Evolutionary conservation across 2,797 vertebrate species (phyloP).

Genomic region (Gambusia yucatana): DNA sequence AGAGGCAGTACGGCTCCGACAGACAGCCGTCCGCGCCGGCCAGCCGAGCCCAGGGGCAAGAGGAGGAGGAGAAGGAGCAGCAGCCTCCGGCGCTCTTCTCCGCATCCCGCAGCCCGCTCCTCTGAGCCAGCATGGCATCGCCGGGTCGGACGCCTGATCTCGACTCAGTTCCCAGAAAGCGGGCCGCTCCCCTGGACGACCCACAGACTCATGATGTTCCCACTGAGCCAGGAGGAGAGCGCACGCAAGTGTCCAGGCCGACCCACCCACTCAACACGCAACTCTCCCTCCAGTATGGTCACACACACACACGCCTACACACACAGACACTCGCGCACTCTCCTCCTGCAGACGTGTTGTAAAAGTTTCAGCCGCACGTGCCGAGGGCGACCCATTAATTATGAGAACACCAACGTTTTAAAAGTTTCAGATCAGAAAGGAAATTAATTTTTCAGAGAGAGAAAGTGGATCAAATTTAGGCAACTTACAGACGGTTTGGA

Average conservation of each 20-base stretch:
- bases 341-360: slow-evolving; percentile 29
- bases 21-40: slow-evolving; percentile 79
- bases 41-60: slow-evolving; percentile 79
- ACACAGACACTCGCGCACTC: slow-evolving; percentile 40
- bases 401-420: slow-evolving; percentile 36
- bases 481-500: slow-evolving; percentile 18
- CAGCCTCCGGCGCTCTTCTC: slow-evolving; percentile 57
- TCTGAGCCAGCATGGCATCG: slow-evolving; percentile 81
- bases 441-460: slow-evolving; percentile 33
- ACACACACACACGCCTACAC: slow-evolving; percentile 39
- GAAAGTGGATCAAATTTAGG: slow-evolving; percentile 35
- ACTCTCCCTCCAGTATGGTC: slow-evolving; percentile 63
- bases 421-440: slow-evolving; percentile 9
- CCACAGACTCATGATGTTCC: slow-evolving; percentile 80
- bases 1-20: slow-evolving; percentile 82
- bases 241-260: slow-evolving; percentile 59
- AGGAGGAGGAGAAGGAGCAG: slow-evolving; percentile 64
- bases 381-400: slow-evolving; percentile 53
- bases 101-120: slow-evolving; percentile 70
- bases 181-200: slow-evolving; percentile 65
- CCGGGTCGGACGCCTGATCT: slow-evolving; percentile 45
- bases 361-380: slow-evolving; percentile 49
- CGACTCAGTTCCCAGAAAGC: slow-evolving; percentile 58
- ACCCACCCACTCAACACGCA: slow-evolving; percentile 75
- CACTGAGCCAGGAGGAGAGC: slow-evolving; percentile 68